A percentile compares a stretch with the other conserved stretches of the same genome.
phyloP scores from a whole-genome alignment of 2,888 invertebrate genomes.

The Ephialtes manifestator region DNA sequence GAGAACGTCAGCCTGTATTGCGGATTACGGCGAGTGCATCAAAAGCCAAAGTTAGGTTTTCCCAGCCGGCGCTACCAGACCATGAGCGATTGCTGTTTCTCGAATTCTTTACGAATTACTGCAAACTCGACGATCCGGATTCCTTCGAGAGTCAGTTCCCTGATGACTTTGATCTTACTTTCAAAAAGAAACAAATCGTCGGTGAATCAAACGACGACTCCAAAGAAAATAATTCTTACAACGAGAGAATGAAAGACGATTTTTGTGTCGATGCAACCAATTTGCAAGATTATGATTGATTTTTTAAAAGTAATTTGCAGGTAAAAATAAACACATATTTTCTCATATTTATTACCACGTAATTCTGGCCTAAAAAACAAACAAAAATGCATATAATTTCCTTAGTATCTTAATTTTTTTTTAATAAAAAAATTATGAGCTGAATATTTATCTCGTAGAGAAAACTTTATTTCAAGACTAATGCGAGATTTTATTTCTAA shows the following conservation, averaged over 20 bases:
- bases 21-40: conserved; percentile 75
- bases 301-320: not conserved
- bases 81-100: conserved; percentile 78
- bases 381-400: no score
- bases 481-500: not conserved
- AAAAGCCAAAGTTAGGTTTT: conserved; percentile 57
- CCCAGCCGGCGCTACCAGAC: conserved; percentile 72
- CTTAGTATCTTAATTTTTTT: not conserved
- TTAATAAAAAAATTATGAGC: not conserved
- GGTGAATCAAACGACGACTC: conserved; percentile 36
- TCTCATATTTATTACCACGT: no score
- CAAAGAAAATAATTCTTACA: conserved; percentile 20
- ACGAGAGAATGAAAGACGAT: conserved; percentile 33
- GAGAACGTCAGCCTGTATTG: conserved; percentile 73
- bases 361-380: no score
- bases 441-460: not conserved
- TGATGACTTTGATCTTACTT: conserved; percentile 77
- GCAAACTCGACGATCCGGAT: conserved; percentile 78
- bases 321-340: no score
- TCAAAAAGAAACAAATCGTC: conserved; percentile 62
- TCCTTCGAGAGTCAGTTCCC: conserved; percentile 81
- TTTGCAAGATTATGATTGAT: not conserved
- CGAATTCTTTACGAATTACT: conserved; percentile 79
- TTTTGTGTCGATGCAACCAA: conserved; percentile 37
- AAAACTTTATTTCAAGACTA: not conserved